Conservation (phyloP, 1,140 invertebrate species). For the Pseudomyrmex sp. region DNA sequence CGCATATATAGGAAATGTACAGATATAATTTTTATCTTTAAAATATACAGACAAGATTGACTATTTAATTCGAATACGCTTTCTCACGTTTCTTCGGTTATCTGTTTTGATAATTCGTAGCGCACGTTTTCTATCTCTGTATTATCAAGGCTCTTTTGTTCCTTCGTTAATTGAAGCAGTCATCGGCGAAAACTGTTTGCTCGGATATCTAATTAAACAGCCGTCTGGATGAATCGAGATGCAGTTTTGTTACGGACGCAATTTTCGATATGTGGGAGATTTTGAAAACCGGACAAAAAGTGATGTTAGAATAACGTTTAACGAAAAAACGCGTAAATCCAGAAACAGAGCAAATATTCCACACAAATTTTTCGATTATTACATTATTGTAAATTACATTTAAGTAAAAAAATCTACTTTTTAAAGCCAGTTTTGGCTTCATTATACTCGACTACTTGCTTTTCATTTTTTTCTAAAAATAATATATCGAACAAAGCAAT, state of each 20-base stretch:
- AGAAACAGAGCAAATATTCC: neutral
- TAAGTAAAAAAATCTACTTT: neutral
- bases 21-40: neutral
- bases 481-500: neutral
- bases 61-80: neutral
- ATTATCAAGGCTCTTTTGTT: conserved; percentile 3
- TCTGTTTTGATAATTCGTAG: conserved; percentile 27
- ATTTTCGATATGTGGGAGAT: conserved; percentile 27
- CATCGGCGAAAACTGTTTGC: neutral
- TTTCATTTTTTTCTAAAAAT: neutral
- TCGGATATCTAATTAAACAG: conserved; percentile 43
- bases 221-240: conserved; percentile 26
- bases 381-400: no score
- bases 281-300: conserved; percentile 3
- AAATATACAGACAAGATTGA: neutral
- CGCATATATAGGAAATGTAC: neutral
- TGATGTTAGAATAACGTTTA: conserved; percentile 17
- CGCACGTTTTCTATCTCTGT: neutral
- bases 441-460: neutral
- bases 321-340: conserved; percentile 16
- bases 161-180: conserved; percentile 21
- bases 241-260: conserved; percentile 20
- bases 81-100: conserved; percentile 5
- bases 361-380: neutral
- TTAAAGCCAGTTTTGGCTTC: neutral